Evolutionary conservation across 92 coral and sea anemone genomes (phyloP), one percentile per base, ranked within the genome.

Genomic region (Montipora capitata): DNA sequence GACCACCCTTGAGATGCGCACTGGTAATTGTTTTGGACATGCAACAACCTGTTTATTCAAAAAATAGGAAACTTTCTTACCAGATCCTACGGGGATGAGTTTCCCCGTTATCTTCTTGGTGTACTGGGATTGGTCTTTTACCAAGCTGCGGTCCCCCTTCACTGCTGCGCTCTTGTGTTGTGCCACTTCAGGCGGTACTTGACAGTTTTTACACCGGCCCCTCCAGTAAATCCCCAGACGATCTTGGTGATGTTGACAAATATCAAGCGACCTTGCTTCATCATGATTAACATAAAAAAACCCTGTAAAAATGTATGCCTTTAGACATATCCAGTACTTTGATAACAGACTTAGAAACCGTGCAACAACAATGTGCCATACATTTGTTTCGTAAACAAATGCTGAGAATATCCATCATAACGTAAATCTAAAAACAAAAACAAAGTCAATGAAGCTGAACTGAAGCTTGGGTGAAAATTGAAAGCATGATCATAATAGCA

Each of bases 391-490:
- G 35, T 72, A 72, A 42, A 44, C 77, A 72, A 44, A 72, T 72
- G 77, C 77, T 72, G 77, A 72, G 77, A 72, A 44, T 72, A 72
- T 72, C 40, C 77, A 43, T 72, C 77, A 68, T 68, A 44, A 72
- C 61, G 41, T 44, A 72, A 72, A 40, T 72, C 77, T 72, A 40
- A 72, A 40, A 40, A 40, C 77, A 43, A 40, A n/a, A 68, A 42
- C 77, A 72, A 72, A 44, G 77, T 72, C 77, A 72, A 72, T 72
- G 77, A 72, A 72, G 77, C 77, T 40, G 77, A 72, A 44, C 61
- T 48, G 58, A 68, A 68, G 74, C 57, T 72, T 72, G 77, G 74
- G 74, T 68, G 74, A 68, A 68, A 68, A 68, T 68, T 62, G 67
- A 62, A 62, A 62, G 67, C n/a, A 68, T 72, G 54, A 72, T 44